Evolutionary conservation across 2,888 invertebrate species (phyloP), one percentile per base, ranked within the genome.

Genomic region (Prostheceraeus crozeri): DNA sequence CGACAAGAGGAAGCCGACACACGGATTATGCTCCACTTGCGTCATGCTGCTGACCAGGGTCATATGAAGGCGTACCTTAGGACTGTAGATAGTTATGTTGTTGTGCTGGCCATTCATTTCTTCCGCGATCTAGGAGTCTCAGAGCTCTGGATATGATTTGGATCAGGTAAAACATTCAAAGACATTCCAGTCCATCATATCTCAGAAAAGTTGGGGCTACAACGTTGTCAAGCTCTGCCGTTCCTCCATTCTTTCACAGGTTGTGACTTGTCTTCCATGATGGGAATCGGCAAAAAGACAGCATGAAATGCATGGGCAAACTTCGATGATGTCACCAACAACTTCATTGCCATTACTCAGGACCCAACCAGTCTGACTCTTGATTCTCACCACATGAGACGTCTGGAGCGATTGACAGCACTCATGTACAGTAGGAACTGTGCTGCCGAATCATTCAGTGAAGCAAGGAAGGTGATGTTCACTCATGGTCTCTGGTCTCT

Each of bases 41-140:
- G 40, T 19, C 40, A 40, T 40, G 40, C 40, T 40, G 40, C 40
- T 8, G 40, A 40, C 19, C 40, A 4, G 40, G 40, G 40, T 40
- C 40, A 40, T 40, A 40, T 19, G 19, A 40, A 40, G 19, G 40
- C 40, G 40, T 40, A 40, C 40, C 40, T 40, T 19, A 40, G 40
- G 40, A 40, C 40, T 6, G 40, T 40, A 40, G 40, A 40, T 40
- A 40, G 40, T 40, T 14, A 40, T 40, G 8, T 40, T 40, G 40
- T 40, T 16, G 52, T 40, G 40, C 19, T 40, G 40, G 40, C 40
- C 40, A 40, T 23, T 6, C 40, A 40, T 40, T 40, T 40, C 40
- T 40, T 40, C 40, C 40, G 33, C 33, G 33, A 10, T n/a, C 33
- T 33, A 33, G 33, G 33, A 33, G 10, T 33, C 33, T 33, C 33